phyloP scores from a whole-genome alignment of 2,113 vertebrate species.

The Apistogramma diplotaenia region DNA sequence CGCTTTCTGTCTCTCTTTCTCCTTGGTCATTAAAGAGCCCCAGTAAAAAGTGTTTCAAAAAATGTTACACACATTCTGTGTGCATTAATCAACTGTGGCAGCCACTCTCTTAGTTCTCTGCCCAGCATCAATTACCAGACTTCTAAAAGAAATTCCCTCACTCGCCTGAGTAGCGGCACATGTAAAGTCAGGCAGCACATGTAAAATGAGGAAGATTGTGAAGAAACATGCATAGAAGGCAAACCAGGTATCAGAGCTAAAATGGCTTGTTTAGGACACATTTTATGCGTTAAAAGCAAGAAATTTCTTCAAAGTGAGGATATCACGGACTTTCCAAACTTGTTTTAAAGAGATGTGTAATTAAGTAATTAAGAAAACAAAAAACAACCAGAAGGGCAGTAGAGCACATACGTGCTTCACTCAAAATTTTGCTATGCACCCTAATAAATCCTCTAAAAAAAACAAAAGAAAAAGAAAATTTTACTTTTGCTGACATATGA shows the following conservation, averaged over 20 bases:
- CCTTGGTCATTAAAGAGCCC: constrained; percentile 84
- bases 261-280: not conserved
- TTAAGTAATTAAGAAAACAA: not conserved
- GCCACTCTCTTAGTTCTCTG: constrained; percentile 80
- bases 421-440: too few species aligned
- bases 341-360: not conserved
- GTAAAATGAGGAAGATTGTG: constrained; percentile 59
- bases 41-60: constrained; percentile 84
- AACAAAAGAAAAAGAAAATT: too few species aligned
- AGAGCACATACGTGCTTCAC: too few species aligned
- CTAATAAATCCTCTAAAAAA: too few species aligned
- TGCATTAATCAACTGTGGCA: constrained; percentile 88
- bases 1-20: constrained; percentile 45
- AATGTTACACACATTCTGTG: constrained; percentile 72
- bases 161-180: not conserved
- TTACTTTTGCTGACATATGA: too few species aligned
- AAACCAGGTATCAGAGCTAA: constrained; percentile 74
- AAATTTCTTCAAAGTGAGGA: not conserved
- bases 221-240: constrained; percentile 26
- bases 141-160: constrained; percentile 86
- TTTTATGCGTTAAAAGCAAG: not conserved
- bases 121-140: constrained; percentile 88
- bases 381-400: too few species aligned
- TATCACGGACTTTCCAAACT: not conserved
- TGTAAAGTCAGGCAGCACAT: constrained; percentile 50